Conservation (phyloP, 2,113 vertebrate genomes). For the Lynx canadensis region DNA sequence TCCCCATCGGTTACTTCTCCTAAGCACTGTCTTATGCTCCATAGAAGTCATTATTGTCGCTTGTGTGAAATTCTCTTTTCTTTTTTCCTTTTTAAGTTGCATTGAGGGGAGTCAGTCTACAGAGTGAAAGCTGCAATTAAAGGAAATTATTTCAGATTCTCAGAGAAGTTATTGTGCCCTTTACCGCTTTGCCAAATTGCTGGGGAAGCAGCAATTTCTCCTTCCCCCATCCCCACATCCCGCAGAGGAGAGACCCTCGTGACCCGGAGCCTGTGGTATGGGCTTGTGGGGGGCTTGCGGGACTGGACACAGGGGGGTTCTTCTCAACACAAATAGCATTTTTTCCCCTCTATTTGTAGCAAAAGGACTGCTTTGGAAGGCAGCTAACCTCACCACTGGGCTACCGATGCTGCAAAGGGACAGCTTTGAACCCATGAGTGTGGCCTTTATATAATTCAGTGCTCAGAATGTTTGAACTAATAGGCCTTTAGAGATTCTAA, state of each 20-base stretch:
- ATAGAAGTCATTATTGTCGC: background rate
- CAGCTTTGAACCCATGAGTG: background rate
- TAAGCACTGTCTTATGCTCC: background rate
- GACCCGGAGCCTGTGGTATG: background rate
- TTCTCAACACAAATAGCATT: background rate
- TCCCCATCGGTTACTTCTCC: background rate
- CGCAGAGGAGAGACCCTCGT: fast-evolving
- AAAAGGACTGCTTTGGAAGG: background rate
- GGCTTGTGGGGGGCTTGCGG: background rate
- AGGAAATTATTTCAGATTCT: constrained; percentile 9
- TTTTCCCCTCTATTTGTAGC: background rate
- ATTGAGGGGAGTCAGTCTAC: background rate
- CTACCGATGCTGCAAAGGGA: background rate
- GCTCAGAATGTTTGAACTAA: background rate
- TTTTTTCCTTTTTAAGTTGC: background rate
- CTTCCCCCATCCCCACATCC: background rate
- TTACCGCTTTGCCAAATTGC: background rate
- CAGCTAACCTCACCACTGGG: background rate
- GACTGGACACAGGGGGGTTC: background rate
- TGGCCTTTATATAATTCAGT: background rate
- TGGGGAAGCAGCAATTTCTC: background rate
- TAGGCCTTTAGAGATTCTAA: background rate
- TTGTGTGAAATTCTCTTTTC: background rate
- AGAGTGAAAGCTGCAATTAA: background rate
- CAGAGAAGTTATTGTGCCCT: background rate